Base-by-base conservation (phyloP, 2,888 invertebrate genomes). In the Scotopteryx bipunctaria region DNA sequence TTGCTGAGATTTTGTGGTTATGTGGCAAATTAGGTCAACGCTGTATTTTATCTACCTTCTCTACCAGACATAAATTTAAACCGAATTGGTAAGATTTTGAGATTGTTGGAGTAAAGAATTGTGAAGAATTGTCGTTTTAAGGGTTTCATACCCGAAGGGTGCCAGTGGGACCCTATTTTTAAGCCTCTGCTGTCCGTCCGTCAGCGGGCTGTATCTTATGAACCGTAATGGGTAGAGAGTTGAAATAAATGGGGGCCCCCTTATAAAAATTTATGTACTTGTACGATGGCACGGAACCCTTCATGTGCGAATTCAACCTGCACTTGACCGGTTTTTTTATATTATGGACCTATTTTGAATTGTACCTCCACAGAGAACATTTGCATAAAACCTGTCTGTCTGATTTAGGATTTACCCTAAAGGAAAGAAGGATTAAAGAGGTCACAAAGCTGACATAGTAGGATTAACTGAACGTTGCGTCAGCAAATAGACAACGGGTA, bases 401-500 rank as follows among this genome's bases (percentile, higher is more conserved):
- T 66, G 67, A 66, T 69, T 77, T 73, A 68, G 67, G 74, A 69
- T 77, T 78, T 78, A 64, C 66, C 73, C 64, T 73, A 81, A 74
- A 78, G 78, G 78, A 73, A 79, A 81, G 80, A 77, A 79, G 83
- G 86, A 85, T 87, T 86, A 85, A 76, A 71, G 78, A 84, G 86
- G 86, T 85, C 81, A 82, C 80, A 75, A 76, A 73, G 80, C 81
- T 83, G 86, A 85, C 85, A 79, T 80, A 78, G 83, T 71, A 75
- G 83, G 87, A 86, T 87, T 84, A 86, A 73, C 76, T 63, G 72
- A 73, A 69, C 72, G 76, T 73, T 69, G 69, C 71, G 78, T 83
- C 83, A 82, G 78, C 81, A 78, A 78, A 83, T 82, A 83, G 21
- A 14, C 3, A 11, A 29, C 13, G 13, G 3, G 6, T 5, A 29